Base-by-base conservation (phyloP, 2,113 vertebrate species). In the Cheilinus undulatus region DNA sequence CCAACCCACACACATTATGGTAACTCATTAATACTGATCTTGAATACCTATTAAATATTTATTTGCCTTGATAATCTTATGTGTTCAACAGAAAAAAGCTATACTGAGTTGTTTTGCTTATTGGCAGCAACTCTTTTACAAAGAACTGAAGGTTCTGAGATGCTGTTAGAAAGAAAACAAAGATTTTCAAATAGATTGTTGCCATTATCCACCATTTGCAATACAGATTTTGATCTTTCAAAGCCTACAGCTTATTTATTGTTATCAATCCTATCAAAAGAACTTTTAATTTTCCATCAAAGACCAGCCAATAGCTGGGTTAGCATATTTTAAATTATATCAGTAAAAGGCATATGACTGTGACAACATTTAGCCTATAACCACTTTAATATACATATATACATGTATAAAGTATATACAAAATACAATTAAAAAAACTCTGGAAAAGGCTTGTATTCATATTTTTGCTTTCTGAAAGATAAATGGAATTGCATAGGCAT, bases 301-400 rank as follows among this genome's bases (percentile, higher is more conserved):
- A 79, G 24, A 80, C 67, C 51, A 64, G 86, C 66, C 68, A 76
- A 65, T 79, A 49, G 83, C 72, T 74, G 59, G 51, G 36, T 54
- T 64, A 65, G 34, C 54, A 73, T 69, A 71, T 76, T 73, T 75
- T 73, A 59, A 66, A 69, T 75, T 8, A 88, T 84, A 75, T 69
- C 45, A 79, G 13, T 78, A 53, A 81, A 77, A 87, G 88, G 84
- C 84, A 76, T 70, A 86, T 62, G 89, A 91, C 89, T 91, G 88
- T 91, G 83, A 91, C 27, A 83, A 79, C 60, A 88, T 83, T 86
- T 83, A 88, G 77, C 70, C 60, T 79, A 85, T 69, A 67, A 78
- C 28, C 36, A 62, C 73, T 69, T 83, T 63, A 82, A 46, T 74
- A 79, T 65, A 78, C 58, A 73, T 10, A 73, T 34, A 69, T 63